Conservation (phyloP, 2,113 vertebrate genomes). For the Acinonyx jubatus region DNA sequence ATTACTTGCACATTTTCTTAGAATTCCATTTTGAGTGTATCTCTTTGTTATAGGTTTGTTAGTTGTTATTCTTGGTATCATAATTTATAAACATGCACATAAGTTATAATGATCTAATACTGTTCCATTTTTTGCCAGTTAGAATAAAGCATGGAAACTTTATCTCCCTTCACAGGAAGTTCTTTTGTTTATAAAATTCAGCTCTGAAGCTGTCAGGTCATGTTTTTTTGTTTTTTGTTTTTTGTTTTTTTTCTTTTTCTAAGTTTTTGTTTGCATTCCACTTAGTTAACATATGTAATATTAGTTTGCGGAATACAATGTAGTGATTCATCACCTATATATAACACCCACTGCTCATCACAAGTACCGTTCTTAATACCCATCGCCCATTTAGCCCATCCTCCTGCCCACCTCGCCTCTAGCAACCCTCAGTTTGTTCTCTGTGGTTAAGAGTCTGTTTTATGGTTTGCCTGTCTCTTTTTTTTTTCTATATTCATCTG, state of each 20-base stretch:
- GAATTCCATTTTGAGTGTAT: neutral
- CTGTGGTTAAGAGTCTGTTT: neutral
- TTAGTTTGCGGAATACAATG: neutral
- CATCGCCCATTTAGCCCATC: neutral
- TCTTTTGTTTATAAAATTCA: neutral
- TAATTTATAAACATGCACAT: neutral
- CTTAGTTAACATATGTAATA: neutral
- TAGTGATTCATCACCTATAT: neutral
- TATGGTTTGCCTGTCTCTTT: neutral
- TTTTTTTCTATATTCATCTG: neutral
- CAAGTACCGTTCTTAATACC: neutral
- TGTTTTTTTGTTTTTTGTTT: neutral
- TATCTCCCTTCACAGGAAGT: neutral
- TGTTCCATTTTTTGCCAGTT: neutral
- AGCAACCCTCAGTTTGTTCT: neutral
- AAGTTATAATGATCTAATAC: neutral
- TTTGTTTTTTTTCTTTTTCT: neutral
- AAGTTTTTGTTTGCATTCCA: neutral
- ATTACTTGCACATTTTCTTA: neutral
- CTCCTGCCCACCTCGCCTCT: neutral
- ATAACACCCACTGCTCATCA: neutral
- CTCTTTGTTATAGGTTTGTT: neutral
- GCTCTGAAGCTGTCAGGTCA: neutral
- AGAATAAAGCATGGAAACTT: neutral
- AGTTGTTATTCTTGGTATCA: neutral